A percentile compares a stretch with the other conserved stretches of the same genome.
Conservation (phyloP, 2,113 vertebrate species). For the Lagenorhynchus albirostris region DNA sequence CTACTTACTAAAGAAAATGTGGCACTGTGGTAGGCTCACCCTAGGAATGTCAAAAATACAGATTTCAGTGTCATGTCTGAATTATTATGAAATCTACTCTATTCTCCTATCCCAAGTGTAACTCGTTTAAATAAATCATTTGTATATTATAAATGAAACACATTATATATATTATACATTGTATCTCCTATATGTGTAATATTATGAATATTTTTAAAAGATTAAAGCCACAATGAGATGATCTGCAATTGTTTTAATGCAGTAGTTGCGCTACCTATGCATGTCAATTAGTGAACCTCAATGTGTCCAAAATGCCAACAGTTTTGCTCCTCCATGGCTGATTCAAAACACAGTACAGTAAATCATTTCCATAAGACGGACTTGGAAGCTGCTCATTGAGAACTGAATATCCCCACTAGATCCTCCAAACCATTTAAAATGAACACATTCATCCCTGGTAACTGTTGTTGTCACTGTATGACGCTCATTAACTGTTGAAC, state of each 20-base stretch:
- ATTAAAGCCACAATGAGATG: background rate
- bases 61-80: background rate
- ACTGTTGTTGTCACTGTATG: background rate
- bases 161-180: background rate
- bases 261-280: background rate
- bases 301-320: background rate
- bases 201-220: background rate
- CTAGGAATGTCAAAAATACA: background rate
- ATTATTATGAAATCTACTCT: background rate
- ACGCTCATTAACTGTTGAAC: constrained; percentile 17
- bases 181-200: background rate
- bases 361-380: constrained; percentile 45
- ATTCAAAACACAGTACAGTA: constrained; percentile 28
- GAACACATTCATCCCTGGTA: background rate
- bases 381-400: constrained; percentile 43
- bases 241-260: background rate
- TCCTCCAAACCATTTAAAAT: constrained; percentile 47
- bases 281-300: background rate
- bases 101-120: background rate
- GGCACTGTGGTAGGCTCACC: background rate
- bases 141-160: background rate
- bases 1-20: background rate
- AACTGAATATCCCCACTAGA: background rate
- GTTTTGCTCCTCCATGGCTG: background rate
- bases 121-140: background rate